Conservation (phyloP, 2,113 vertebrate species). For the Melozone crissalis region DNA sequence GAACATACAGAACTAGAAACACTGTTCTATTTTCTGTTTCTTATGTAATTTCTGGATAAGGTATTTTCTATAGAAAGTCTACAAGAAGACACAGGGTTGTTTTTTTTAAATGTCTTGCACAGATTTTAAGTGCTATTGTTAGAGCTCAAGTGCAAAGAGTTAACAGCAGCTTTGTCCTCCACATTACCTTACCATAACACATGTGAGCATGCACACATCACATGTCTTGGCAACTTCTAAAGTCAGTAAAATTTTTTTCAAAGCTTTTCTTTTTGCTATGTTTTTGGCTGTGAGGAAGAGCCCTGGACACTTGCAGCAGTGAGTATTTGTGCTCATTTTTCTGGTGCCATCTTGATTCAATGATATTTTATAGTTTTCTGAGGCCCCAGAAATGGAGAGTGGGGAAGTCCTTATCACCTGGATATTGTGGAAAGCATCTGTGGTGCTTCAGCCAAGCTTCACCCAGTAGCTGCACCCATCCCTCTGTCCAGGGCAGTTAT, state of each 20-base stretch:
- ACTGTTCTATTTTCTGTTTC: background rate
- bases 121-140: background rate
- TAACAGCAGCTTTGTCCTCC: background rate
- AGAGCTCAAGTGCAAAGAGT: background rate
- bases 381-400: background rate
- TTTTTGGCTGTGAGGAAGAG: background rate
- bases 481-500: background rate
- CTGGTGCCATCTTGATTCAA: background rate
- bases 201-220: accelerated
- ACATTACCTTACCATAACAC: background rate
- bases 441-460: background rate
- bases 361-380: background rate
- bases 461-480: background rate
- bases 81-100: background rate
- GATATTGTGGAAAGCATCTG: accelerated
- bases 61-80: background rate
- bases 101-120: background rate
- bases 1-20: background rate
- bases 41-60: background rate
- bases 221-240: background rate
- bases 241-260: background rate
- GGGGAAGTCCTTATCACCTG: background rate
- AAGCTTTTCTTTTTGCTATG: background rate
- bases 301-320: background rate
- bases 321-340: background rate